Evolutionary conservation across 2,888 invertebrate genomes (phyloP).

Genomic region (Perdita meconis): DNA sequence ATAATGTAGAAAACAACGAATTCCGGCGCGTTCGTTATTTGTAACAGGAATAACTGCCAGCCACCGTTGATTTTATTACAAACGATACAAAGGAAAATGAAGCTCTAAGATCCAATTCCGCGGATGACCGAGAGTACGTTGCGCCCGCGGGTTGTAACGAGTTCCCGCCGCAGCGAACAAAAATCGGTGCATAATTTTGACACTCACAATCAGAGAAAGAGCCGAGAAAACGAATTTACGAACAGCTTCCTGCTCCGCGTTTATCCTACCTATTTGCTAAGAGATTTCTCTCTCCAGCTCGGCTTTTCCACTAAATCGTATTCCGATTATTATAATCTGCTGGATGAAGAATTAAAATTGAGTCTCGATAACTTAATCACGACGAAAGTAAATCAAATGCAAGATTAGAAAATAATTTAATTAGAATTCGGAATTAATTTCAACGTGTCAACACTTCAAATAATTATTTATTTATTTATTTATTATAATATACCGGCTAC

Average conservation of each 20-base stretch:
- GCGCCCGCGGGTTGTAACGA: slow-evolving; percentile 15
- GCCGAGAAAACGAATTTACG: slow-evolving; percentile 31
- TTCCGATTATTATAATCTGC: neutral
- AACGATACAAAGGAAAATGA: slow-evolving; percentile 5
- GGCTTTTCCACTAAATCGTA: slow-evolving; percentile 12
- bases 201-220: slow-evolving; percentile 9
- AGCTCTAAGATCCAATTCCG: slow-evolving; percentile 31
- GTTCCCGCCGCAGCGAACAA: neutral
- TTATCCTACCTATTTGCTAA: slow-evolving; percentile 31
- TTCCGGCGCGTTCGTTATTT: too few relatives aligned
- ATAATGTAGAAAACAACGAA: too few relatives aligned
- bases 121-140: slow-evolving; percentile 25
- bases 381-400: too few relatives aligned
- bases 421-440: too few relatives aligned
- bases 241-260: slow-evolving; percentile 18
- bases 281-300: slow-evolving; percentile 19
- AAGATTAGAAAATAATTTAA: too few relatives aligned
- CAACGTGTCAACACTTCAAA: too few relatives aligned
- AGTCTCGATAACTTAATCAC: too few relatives aligned
- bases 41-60: neutral
- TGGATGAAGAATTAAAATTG: too few relatives aligned
- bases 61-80: slow-evolving; percentile 1
- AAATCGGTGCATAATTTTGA: slow-evolving; percentile 31
- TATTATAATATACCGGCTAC: too few relatives aligned
- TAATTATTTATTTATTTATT: too few relatives aligned